phyloP scores from a whole-genome alignment of 2,888 invertebrate species.

The Melinopterus prodromus region DNA sequence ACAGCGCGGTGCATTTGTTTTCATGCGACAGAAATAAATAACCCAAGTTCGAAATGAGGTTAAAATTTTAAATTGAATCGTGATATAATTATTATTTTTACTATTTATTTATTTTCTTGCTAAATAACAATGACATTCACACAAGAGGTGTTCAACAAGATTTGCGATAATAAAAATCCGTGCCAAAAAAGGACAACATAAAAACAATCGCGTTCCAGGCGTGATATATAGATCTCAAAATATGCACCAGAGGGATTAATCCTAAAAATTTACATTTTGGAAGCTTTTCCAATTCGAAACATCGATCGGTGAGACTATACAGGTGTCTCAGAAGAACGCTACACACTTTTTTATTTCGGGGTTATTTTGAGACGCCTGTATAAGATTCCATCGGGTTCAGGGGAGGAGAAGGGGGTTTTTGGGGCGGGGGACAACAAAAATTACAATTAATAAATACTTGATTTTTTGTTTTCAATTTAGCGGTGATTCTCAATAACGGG shows the following conservation, averaged over 20 bases:
- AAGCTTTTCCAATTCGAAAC: conserved; percentile 4
- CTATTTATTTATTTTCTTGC: background rate
- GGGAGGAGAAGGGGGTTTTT: background rate
- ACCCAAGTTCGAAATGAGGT: background rate
- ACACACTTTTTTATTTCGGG: background rate
- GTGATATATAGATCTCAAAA: background rate
- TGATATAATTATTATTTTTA: background rate
- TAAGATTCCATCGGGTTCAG: background rate
- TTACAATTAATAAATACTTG: conserved; percentile 4
- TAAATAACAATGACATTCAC: background rate
- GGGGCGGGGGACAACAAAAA: background rate
- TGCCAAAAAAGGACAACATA: too few relatives aligned
- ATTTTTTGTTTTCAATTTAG: background rate
- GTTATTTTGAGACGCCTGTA: background rate
- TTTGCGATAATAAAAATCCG: too few relatives aligned
- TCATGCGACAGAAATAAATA: background rate
- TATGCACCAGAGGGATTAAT: conserved; percentile 4
- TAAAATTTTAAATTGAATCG: too few relatives aligned
- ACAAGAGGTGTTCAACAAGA: too few relatives aligned
- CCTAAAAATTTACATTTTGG: background rate
- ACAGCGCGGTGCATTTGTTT: background rate
- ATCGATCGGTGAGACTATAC: background rate
- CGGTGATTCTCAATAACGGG: background rate
- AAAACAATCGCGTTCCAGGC: background rate
- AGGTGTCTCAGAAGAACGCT: background rate